phyloP scores from a whole-genome alignment of 2,113 vertebrate genomes.

The Pelecanoides urinatrix region DNA sequence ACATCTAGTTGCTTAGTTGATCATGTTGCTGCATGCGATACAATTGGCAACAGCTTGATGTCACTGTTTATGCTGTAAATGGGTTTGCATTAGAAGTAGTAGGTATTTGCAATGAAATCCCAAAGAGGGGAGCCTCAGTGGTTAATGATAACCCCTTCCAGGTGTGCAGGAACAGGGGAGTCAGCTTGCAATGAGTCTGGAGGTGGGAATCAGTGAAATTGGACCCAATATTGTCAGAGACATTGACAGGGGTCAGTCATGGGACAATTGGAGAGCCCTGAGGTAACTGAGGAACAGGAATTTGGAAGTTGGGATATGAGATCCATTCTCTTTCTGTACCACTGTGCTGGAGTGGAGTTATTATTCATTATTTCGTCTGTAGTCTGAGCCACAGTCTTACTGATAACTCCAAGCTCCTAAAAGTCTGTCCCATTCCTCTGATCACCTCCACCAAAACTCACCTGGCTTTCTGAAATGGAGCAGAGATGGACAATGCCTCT shows the following conservation, averaged over 20 bases:
- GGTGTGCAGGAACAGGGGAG: neutral
- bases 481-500: neutral
- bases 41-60: neutral
- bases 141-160: neutral
- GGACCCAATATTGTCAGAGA: neutral
- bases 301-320: accelerated
- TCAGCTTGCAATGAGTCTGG: accelerated
- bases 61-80: neutral
- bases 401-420: neutral
- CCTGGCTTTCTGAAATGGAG: neutral
- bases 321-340: neutral
- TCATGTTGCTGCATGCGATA: neutral
- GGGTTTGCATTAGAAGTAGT: neutral
- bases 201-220: neutral
- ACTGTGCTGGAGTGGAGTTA: accelerated
- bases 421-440: neutral
- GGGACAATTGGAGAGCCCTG: neutral
- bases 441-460: neutral
- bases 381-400: neutral
- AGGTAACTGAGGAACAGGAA: neutral
- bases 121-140: accelerated
- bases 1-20: too few relatives aligned
- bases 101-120: neutral
- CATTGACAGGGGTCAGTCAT: neutral
- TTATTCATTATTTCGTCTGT: neutral